Evolutionary conservation across 2,888 invertebrate genomes (phyloP).

Genomic region (Melieria crassipennis): DNA sequence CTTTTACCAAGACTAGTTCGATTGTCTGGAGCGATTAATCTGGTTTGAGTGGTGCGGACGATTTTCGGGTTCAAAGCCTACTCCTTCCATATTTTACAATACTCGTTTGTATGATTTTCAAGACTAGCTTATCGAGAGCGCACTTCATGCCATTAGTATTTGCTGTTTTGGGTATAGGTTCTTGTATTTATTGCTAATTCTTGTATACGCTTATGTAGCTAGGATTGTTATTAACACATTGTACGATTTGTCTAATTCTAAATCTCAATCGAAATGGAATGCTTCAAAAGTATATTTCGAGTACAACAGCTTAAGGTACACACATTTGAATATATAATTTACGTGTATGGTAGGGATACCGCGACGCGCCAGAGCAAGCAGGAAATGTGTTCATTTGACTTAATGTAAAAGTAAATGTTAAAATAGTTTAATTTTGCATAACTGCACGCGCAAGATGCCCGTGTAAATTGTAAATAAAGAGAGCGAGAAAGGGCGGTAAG

Average conservation of each 20-base stretch:
- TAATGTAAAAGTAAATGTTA: background rate
- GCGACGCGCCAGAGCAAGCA: background rate
- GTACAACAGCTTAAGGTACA: constrained; percentile 7
- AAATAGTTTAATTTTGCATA: background rate
- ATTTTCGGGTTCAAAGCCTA: too few species aligned
- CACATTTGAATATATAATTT: background rate
- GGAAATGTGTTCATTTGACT: background rate
- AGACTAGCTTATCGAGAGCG: too few species aligned
- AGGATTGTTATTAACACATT: constrained; percentile 19
- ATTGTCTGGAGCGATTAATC: too few species aligned
- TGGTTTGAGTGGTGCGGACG: too few species aligned
- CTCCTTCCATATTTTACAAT: too few species aligned
- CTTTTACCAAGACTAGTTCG: constrained; percentile 47
- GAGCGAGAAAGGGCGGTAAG: too few species aligned
- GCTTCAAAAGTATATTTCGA: background rate
- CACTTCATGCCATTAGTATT: too few species aligned
- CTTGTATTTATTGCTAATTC: constrained; percentile 13
- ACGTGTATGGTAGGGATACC: too few species aligned
- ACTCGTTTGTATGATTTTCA: too few species aligned
- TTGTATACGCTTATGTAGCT: constrained; percentile 26
- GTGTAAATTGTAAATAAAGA: constrained; percentile 9
- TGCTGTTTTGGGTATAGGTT: too few species aligned
- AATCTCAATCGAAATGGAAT: background rate
- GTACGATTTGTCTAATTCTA: constrained; percentile 28
- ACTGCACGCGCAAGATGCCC: background rate